Evolutionary conservation across 2,113 vertebrate genomes (phyloP).

Genomic region (Saguinus imperator): DNA sequence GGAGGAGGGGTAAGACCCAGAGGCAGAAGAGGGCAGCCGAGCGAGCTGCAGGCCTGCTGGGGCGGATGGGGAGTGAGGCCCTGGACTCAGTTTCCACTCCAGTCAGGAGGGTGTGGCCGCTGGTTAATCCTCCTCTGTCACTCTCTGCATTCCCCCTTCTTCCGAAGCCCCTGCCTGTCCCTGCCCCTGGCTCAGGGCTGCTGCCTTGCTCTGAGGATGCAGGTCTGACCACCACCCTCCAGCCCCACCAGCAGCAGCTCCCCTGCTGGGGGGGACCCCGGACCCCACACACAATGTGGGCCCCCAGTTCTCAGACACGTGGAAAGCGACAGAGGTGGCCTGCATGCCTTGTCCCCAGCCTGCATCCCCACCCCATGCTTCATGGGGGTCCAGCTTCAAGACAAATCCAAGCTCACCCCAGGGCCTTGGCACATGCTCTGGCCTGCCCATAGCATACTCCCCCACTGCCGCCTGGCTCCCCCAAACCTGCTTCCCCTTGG

Average conservation of each 20-base stretch:
- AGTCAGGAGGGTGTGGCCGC: fast-evolving
- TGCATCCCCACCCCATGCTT: no score
- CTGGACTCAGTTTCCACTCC: not conserved
- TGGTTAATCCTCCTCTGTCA: not conserved
- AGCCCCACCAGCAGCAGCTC: not conserved
- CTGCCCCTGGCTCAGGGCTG: not conserved
- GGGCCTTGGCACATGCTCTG: not conserved
- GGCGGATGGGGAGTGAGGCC: fast-evolving
- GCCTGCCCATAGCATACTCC: fast-evolving
- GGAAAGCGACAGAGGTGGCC: no score
- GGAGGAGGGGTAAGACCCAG: not conserved
- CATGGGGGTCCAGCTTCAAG: not conserved
- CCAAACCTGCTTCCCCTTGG: not conserved
- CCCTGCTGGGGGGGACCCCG: fast-evolving
- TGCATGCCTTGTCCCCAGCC: no score
- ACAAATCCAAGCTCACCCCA: not conserved
- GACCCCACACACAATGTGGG: fast-evolving
- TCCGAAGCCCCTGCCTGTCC: not conserved
- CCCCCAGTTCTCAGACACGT: fast-evolving
- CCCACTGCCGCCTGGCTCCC: no score
- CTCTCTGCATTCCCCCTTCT: not conserved
- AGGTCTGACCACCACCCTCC: no score
- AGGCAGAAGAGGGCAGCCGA: not conserved
- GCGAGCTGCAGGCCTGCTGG: not conserved
- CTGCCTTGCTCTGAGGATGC: not conserved